Conservation (phyloP, 37 sponge, comb jelly and placozoan species). For the Spongilla lacustris region DNA sequence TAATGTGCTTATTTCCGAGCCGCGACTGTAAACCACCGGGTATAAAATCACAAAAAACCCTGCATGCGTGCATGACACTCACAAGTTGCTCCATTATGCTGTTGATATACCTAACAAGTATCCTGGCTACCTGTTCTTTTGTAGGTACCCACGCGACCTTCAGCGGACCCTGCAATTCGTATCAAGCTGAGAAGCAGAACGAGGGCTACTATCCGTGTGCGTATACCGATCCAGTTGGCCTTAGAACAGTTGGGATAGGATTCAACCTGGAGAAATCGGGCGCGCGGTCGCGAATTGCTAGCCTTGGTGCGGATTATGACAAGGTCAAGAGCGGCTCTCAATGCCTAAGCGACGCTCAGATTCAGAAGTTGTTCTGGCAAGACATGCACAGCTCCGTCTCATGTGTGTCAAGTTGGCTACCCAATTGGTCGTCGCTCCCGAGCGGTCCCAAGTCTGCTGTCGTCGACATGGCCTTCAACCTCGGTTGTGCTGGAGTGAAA, state of each 20-base stretch:
- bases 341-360: slow-evolving; percentile 38
- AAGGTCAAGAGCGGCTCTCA: slow-evolving; percentile 34
- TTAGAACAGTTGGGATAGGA: slow-evolving; percentile 24
- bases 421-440: slow-evolving; percentile 1
- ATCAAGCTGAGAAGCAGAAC: slow-evolving; percentile 43
- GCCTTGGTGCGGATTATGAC: slow-evolving; percentile 39
- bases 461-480: slow-evolving; percentile 54
- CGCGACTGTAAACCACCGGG: no score
- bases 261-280: slow-evolving; percentile 49
- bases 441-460: slow-evolving; percentile 22
- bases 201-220: slow-evolving; percentile 46
- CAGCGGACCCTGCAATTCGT: no score
- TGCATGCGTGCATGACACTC: no score
- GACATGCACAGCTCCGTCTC: slow-evolving; percentile 35
- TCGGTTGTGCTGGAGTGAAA: slow-evolving; percentile 31
- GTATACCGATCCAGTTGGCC: slow-evolving; percentile 38
- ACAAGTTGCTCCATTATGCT: no score
- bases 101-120: no score
- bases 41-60: no score
- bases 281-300: slow-evolving; percentile 22
- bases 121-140: no score
- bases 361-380: slow-evolving; percentile 31
- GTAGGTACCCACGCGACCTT: no score
- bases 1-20: no score
- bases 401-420: slow-evolving; percentile 17